These are phyloP conservation scores for Dasysyrphus tricinctus DNA, from an alignment of 2,888 invertebrate species.

Conservation along the genomic window DNA sequence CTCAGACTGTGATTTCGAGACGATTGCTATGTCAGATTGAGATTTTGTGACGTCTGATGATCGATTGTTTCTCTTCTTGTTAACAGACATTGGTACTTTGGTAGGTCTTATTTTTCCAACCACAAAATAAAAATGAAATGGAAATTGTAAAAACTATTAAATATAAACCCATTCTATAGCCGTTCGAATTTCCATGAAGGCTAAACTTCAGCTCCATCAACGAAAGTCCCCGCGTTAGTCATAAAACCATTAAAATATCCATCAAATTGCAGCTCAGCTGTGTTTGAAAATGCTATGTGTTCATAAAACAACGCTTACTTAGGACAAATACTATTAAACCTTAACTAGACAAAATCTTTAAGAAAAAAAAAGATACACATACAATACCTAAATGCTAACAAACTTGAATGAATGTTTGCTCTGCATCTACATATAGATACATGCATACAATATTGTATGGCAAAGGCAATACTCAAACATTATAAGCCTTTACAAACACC, in stretches of 20 bases:
- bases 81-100: too few species aligned
- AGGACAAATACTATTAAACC: background rate
- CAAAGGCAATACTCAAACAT: background rate
- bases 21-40: too few species aligned
- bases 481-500: background rate
- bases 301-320: background rate
- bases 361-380: too few species aligned
- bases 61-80: too few species aligned
- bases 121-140: too few species aligned
- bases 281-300: constrained; percentile 16
- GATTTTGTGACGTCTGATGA: too few species aligned
- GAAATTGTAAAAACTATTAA: too few species aligned
- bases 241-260: constrained; percentile 2
- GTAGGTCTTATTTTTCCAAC: too few species aligned
- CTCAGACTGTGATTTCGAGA: too few species aligned
- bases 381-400: too few species aligned
- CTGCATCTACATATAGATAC: background rate
- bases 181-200: too few species aligned
- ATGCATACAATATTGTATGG: background rate
- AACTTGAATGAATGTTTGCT: constrained; percentile 30
- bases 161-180: too few species aligned
- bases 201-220: background rate
- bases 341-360: background rate
- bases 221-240: background rate
- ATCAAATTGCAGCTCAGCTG: constrained; percentile 11